Conservation (phyloP, 2,888 invertebrate species). For the Mythimna vitellina region DNA sequence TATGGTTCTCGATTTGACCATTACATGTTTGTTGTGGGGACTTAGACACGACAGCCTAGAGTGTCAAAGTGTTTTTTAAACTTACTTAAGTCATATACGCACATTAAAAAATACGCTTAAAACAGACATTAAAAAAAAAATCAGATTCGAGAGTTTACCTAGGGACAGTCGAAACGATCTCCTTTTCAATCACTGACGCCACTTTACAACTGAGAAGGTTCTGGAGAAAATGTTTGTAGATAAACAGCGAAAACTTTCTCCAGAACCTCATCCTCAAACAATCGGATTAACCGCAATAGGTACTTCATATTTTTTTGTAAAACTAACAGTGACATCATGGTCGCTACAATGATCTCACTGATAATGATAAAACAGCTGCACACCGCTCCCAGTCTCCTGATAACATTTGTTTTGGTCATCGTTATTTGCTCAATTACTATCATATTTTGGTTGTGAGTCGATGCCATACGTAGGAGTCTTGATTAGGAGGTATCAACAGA, state of each 20-base stretch:
- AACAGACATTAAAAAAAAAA: too few relatives aligned
- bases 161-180: too few relatives aligned
- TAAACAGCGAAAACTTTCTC: not conserved
- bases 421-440: conserved; percentile 13
- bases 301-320: not conserved
- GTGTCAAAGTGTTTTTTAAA: too few relatives aligned
- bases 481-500: not conserved
- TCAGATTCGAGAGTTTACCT: too few relatives aligned
- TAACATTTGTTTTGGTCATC: conserved; percentile 10
- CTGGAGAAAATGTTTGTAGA: not conserved
- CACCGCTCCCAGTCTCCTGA: conserved; percentile 4
- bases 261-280: not conserved
- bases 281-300: not conserved
- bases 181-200: not conserved
- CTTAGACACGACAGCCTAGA: too few relatives aligned
- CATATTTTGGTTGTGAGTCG: not conserved
- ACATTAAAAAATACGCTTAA: too few relatives aligned
- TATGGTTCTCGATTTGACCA: too few relatives aligned
- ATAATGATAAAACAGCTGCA: not conserved
- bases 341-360: not conserved
- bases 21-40: too few relatives aligned
- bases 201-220: too few relatives aligned
- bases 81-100: too few relatives aligned
- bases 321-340: not conserved
- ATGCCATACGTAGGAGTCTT: not conserved